phyloP scores from a whole-genome alignment of 1,140 invertebrate genomes.

The Bombus polaris region DNA sequence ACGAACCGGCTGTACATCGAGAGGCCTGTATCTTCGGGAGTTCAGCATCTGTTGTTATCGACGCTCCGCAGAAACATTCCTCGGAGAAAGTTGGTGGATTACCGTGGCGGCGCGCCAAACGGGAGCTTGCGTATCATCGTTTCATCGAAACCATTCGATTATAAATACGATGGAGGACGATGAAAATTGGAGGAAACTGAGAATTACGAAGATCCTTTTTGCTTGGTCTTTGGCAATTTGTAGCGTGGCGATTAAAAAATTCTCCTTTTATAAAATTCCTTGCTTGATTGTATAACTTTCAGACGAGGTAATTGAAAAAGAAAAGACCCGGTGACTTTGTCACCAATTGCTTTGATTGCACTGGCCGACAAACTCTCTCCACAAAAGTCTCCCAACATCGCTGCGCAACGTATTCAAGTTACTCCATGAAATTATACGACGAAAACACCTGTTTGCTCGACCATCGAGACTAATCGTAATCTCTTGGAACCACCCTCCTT shows the following conservation, averaged over 20 bases:
- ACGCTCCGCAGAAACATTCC: background rate
- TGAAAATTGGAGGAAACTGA: too few relatives aligned
- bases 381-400: background rate
- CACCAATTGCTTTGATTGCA: background rate
- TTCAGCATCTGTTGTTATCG: background rate
- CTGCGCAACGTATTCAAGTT: background rate
- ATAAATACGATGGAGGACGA: background rate
- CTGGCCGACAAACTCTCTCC: background rate
- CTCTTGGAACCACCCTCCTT: background rate
- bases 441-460: constrained; percentile 33
- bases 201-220: background rate
- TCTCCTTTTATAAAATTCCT: background rate
- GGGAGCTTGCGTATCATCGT: background rate
- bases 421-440: constrained; percentile 1
- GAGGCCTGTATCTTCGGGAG: too few relatives aligned
- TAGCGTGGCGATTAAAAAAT: background rate
- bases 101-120: background rate
- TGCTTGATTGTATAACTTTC: background rate
- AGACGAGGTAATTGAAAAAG: background rate
- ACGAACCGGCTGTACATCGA: background rate
- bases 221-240: background rate
- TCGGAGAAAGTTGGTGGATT: constrained; percentile 7
- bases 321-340: too few relatives aligned
- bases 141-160: constrained; percentile 1
- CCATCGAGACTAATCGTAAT: background rate